phyloP scores from a whole-genome alignment of 2,113 vertebrate genomes.

The Ictalurus punctatus region DNA sequence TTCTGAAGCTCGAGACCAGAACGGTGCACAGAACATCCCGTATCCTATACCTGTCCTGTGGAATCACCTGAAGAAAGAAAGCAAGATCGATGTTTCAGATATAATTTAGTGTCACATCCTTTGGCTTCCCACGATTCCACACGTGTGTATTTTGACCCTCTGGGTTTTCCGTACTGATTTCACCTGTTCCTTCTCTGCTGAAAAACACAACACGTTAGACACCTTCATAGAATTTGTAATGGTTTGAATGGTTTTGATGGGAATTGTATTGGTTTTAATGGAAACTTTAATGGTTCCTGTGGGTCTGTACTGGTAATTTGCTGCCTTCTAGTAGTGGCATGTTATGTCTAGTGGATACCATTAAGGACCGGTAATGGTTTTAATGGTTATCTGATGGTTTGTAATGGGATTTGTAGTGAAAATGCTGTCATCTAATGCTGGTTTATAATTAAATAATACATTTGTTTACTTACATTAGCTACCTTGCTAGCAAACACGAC shows the following conservation, averaged over 20 bases:
- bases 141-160: not conserved
- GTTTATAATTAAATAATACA: not conserved
- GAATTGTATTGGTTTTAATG: no score
- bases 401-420: no score
- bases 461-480: not conserved
- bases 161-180: not conserved
- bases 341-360: no score
- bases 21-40: not conserved
- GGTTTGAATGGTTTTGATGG: no score
- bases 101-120: not conserved
- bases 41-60: not conserved
- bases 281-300: no score
- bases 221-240: no score
- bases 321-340: no score
- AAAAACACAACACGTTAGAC: no score
- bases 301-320: no score
- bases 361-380: no score
- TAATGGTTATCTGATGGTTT: no score
- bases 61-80: not conserved
- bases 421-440: not conserved
- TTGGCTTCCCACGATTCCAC: not conserved
- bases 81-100: not conserved
- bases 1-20: not conserved
- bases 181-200: no score
- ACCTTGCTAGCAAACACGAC: not conserved